Base-by-base conservation (phyloP, 1,140 invertebrate genomes). In the Drosophila pandora region DNA sequence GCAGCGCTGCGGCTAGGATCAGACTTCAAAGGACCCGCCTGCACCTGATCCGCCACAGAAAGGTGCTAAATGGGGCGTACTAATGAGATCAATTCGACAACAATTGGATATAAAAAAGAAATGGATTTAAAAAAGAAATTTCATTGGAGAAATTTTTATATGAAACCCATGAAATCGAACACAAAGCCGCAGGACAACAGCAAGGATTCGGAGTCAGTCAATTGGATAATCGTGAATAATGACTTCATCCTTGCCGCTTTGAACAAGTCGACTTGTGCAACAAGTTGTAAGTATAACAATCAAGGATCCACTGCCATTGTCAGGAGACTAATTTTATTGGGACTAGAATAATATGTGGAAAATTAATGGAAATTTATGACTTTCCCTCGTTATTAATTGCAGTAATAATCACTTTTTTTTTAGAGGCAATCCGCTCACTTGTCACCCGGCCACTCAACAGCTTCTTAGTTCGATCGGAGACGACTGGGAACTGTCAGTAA, bases 51-150 rank as follows among this genome's bases (percentile, higher is more conserved):
- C 50, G 59, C 54, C 74, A 47, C 63, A 62, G n/a, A 79, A 90
- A 90, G 88, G 87, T 90, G 88, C 79, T 90, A 90, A 90, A 90
- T 90, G 76, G 80, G 88, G 88, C 88, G 82, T 90, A 81, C 88
- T 90, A 90, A 90, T 90, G 77, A 87, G 88, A 90, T 90, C 83
- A 87, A 48, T 45, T 53, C 67, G 71, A 54, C 64, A 62, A 74
- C 61, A 53, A 37, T 28, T 43, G 68, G 52, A 62, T 55, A 57
- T 43, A 34, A 32, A 32, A 34, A 34, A 34, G 10, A 2, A 17
- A 17, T 17, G 17, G 17, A 17, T 17, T 17, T 17, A 17, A 6
- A 28, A 28, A 28, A 34, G 32, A 34, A 32, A 34, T 34, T 34
- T 1, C 8, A 34, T 10, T 28, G 32, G 34, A 37, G 34, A 37